Evolutionary conservation across 2,113 vertebrate species (phyloP), one percentile per base, ranked within the genome.

Genomic region (Trogon surrucura): DNA sequence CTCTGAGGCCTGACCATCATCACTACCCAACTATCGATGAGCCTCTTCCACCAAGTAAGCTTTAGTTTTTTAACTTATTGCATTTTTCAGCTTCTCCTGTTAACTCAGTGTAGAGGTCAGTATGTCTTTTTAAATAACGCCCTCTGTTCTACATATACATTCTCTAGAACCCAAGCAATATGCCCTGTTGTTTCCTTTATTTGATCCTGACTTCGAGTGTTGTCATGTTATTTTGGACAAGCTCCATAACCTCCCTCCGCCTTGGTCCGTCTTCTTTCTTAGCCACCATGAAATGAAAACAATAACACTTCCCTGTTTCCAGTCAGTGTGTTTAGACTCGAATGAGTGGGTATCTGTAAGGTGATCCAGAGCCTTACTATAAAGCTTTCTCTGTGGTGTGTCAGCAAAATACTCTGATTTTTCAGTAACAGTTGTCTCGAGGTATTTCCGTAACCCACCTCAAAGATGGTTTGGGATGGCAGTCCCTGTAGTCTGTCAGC

Each of bases 11-110:
- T 98, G 99, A 99, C 94, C 98, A 99, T 93, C 98, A 99, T 97
- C 99, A 99, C 98, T 99, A 99, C 97, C 99, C 99, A 98, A 98
- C 98, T 98, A 99, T 98, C 95, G 99, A 99, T 98, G 99, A 99
- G 97, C 98, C 98, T 98, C 99, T 99, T 98, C 99, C 99, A 97
- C 99, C 99, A 99, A 99, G 99, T 99, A 99, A 99, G 99, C 97
- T 97, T 97, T 97, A 98, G 97, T 97, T 98, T 98, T 91, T 95
- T 95, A 95, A 85, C 95, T 87, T 96, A 20, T 97, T 97, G 72
- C 81, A 20, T 96, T 96, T 96, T 97, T 96, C 96, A 96, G 89
- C 75, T 94, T 96, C 96, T 97, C 96, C 93, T 97, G 80, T 96
- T 94, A 91, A 97, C 62, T 92, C 80, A 91, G 84, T 92, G 30